phyloP scores from a whole-genome alignment of 1,140 invertebrate genomes.

The Drosophila orosa region DNA sequence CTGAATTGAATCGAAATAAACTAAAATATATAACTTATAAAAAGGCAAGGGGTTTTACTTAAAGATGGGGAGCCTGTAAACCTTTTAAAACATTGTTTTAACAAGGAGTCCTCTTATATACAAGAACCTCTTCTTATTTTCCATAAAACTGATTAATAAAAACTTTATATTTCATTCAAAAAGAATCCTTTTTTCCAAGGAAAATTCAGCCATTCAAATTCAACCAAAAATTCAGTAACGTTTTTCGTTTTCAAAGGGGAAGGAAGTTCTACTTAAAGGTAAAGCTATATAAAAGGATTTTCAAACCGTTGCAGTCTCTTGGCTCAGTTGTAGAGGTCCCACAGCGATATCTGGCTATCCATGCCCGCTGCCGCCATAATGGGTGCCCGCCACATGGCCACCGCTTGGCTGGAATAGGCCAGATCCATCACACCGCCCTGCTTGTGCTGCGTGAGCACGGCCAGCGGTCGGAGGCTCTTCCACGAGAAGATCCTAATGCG shows the following conservation, averaged over 20 bases:
- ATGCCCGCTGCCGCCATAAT: conserved; percentile 90
- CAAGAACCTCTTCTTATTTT: neutral
- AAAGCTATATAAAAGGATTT: conserved; percentile 12
- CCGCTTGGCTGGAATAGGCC: conserved; percentile 87
- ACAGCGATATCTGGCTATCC: conserved; percentile 89
- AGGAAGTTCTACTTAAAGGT: conserved; percentile 13
- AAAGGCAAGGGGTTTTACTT: conserved; percentile 4
- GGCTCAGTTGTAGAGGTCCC: conserved; percentile 89
- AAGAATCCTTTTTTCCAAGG: neutral
- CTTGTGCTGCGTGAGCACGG: conserved; percentile 89
- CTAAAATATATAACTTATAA: conserved; percentile 44
- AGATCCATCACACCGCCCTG: conserved; percentile 88
- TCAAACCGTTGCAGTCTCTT: conserved; percentile 29
- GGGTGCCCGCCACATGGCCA: conserved; percentile 88
- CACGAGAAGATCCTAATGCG: conserved; percentile 91
- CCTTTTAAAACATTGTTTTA: neutral
- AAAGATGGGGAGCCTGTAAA: too few species aligned
- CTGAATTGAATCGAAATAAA: conserved; percentile 43
- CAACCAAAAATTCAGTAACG: conserved; percentile 3
- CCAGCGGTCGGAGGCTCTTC: conserved; percentile 90
- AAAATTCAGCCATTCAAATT: neutral
- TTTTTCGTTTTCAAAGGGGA: conserved; percentile 3
- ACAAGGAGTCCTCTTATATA: neutral
- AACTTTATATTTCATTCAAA: conserved; percentile 11
- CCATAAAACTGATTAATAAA: neutral